These are phyloP conservation scores for Catharus fuscescens DNA, from an alignment of 2,113 vertebrate species.

Conservation along the genomic window DNA sequence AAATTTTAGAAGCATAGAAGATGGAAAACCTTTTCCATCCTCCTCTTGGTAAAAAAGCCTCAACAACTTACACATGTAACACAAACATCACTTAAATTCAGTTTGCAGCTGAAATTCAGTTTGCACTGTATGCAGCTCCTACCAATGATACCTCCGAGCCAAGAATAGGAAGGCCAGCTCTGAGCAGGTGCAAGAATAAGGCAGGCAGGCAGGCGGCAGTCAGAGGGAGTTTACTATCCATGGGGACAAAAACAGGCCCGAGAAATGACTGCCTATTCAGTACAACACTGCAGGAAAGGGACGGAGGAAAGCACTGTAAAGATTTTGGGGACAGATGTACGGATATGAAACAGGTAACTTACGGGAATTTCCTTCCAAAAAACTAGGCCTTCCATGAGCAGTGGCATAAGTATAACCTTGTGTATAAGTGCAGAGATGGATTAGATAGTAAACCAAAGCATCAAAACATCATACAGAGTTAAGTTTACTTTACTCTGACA, in stretches of 20 bases:
- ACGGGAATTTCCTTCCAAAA: not conserved
- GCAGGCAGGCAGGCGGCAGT: not conserved
- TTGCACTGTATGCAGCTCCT: not conserved
- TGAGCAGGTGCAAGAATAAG: not conserved
- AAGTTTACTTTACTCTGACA: not conserved
- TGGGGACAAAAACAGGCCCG: not conserved
- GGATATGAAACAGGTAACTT: not conserved
- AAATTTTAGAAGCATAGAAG: not conserved
- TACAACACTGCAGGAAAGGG: not conserved
- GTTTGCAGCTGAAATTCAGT: not conserved
- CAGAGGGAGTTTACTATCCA: accelerated
- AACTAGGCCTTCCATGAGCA: not conserved
- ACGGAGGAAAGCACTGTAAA: not conserved
- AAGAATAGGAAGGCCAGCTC: not conserved
- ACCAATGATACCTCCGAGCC: not conserved
- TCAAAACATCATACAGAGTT: not conserved
- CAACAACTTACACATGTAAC: not conserved
- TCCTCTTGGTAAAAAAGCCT: not conserved
- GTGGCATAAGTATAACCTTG: not conserved
- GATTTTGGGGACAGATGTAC: not conserved
- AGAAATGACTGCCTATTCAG: not conserved
- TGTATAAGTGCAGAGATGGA: not conserved
- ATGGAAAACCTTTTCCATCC: not conserved
- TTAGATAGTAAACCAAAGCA: not conserved
- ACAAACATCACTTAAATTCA: not conserved